phyloP scores from a whole-genome alignment of 2,113 vertebrate species.

The Megaleporinus macrocephalus region DNA sequence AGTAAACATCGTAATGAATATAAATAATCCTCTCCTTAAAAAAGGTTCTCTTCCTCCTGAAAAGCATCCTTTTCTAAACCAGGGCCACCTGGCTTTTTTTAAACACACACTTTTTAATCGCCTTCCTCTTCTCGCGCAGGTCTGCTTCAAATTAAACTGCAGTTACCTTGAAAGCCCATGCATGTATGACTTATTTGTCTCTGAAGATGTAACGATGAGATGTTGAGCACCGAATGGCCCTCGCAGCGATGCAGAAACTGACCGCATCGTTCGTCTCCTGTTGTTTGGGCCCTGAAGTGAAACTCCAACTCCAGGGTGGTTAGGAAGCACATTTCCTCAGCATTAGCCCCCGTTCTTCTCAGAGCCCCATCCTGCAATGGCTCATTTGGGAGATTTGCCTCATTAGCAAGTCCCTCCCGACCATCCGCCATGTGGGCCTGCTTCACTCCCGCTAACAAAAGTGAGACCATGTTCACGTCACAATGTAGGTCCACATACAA shows the following conservation, averaged over 20 bases:
- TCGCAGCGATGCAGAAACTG: background rate
- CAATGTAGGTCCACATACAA: background rate
- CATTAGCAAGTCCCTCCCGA: constrained; percentile 40
- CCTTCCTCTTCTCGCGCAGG: background rate
- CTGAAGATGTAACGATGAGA: background rate
- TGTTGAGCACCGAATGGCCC: background rate
- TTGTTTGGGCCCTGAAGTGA: constrained; percentile 6
- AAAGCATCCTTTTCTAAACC: background rate
- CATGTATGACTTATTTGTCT: background rate
- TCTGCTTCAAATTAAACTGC: constrained; percentile 43
- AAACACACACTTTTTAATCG: background rate
- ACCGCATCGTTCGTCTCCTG: constrained; percentile 39
- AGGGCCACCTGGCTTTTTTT: background rate
- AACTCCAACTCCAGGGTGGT: constrained; percentile 41
- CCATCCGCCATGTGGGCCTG: constrained; percentile 9
- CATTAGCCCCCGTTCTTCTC: constrained; percentile 42
- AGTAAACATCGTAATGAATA: constrained; percentile 8
- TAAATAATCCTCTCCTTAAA: background rate
- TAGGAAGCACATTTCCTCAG: constrained; percentile 45
- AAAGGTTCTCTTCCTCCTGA: background rate
- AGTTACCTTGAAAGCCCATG: background rate
- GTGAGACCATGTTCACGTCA: background rate
- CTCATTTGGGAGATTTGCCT: constrained; percentile 54
- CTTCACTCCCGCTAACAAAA: background rate
- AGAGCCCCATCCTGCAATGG: constrained; percentile 8